Conservation (phyloP, 2,888 invertebrate species). For the Eupithecia abbreviata region DNA sequence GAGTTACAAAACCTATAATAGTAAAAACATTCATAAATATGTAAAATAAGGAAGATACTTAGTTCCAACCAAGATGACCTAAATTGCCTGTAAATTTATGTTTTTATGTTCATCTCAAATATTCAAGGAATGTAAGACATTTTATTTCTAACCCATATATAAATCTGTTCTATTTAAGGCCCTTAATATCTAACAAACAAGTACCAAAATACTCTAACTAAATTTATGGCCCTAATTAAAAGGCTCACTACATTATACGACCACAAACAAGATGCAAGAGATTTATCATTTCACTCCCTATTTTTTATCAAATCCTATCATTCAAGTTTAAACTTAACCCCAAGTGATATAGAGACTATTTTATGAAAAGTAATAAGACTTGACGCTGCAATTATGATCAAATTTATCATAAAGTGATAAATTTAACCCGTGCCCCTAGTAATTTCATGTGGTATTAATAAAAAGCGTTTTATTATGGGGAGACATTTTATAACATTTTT, state of each 20-base stretch:
- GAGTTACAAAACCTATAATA: no score
- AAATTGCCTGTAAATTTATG: no score
- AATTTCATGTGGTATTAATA: constrained; percentile 63
- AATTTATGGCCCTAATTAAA: constrained; percentile 45
- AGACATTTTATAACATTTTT: constrained; percentile 63
- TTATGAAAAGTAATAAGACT: constrained; percentile 21
- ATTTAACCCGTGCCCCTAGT: constrained; percentile 58
- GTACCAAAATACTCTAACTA: constrained; percentile 22
- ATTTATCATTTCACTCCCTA: constrained; percentile 47
- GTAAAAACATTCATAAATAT: neutral
- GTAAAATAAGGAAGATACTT: neutral
- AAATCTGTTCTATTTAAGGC: constrained; percentile 13
- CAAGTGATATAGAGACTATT: constrained; percentile 19
- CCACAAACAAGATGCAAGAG: constrained; percentile 46
- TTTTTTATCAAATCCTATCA: constrained; percentile 21
- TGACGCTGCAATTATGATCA: constrained; percentile 41
- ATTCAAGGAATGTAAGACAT: neutral
- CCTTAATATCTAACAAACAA: constrained; percentile 1
- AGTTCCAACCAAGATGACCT: neutral
- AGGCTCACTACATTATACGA: constrained; percentile 44
- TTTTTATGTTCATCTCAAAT: neutral
- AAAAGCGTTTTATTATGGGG: constrained; percentile 60
- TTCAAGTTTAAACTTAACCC: constrained; percentile 29
- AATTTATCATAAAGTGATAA: constrained; percentile 52
- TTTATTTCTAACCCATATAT: neutral